A percentile compares a stretch with the other conserved stretches of the same genome.
These are phyloP conservation scores for Galago senegalensis DNA, from an alignment of 2,797 vertebrate species.

Conservation along the genomic window DNA sequence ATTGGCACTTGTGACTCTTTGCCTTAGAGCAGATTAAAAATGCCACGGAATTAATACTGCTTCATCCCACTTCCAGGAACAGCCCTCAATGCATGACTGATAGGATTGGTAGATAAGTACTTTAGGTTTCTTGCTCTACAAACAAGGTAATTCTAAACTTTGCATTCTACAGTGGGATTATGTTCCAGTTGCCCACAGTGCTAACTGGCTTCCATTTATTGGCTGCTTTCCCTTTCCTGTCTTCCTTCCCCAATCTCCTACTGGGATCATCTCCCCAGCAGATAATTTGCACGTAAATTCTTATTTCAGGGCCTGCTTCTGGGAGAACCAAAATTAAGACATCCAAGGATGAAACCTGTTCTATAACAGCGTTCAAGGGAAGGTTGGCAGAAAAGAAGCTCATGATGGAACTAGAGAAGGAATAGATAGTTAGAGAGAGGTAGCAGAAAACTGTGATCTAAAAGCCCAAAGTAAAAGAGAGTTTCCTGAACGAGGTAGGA, in stretches of 20 bases:
- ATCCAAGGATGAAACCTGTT: slow-evolving; percentile 43
- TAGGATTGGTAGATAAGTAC: background rate
- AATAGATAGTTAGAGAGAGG: background rate
- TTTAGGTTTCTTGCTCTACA: background rate
- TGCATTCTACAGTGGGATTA: background rate
- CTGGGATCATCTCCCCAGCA: slow-evolving; percentile 27
- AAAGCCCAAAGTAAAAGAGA: slow-evolving; percentile 62
- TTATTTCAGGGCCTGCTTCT: slow-evolving; percentile 53
- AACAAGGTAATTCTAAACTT: slow-evolving; percentile 17
- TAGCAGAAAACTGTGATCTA: slow-evolving; percentile 34
- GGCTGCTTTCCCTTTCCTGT: background rate
- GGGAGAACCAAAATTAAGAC: slow-evolving; percentile 56
- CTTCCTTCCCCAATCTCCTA: slow-evolving; percentile 7
- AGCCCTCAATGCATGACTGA: background rate
- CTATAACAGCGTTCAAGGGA: background rate
- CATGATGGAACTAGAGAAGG: background rate
- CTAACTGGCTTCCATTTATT: slow-evolving; percentile 16
- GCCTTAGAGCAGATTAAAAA: background rate
- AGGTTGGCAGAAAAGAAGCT: slow-evolving; percentile 48
- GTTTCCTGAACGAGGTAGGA: slow-evolving; percentile 72
- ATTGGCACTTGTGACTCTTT: background rate
- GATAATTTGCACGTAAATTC: slow-evolving; percentile 46
- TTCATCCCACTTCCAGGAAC: background rate
- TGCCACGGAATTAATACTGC: background rate
- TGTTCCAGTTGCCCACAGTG: background rate